Evolutionary conservation across 2,113 vertebrate species (phyloP), one percentile per base, ranked within the genome.

Genomic region (Sinocyclocheilus anophthalmus): DNA sequence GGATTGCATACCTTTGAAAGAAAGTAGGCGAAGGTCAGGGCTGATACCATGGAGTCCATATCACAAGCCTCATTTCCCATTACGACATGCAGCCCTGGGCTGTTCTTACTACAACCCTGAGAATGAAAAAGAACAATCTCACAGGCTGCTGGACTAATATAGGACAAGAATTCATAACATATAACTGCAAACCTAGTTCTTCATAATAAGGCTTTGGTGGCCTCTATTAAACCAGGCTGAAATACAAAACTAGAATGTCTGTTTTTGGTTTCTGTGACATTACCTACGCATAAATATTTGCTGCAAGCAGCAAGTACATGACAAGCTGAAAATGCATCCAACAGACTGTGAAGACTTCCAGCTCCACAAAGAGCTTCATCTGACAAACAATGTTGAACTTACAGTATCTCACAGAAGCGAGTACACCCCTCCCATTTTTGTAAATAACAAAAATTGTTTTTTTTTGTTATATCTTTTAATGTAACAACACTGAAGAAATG

Each of bases 1-100:
- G 20, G 0, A 4, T 4, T 39, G 48, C 96, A 94, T 81, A 99
- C 97, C 96, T 97, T 95, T 0, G 94, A 94, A 26, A 99, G 92
- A 91, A 96, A 97, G 92, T 95, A 98, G 5, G 97, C 97, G 69
- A 96, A 92, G 83, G 93, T 91, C 16, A 99, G 90, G 0, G 97
- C 96, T 0, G 95, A 99, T n/a, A 97, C 96, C 92, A 96, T 92
- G 20, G 98, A 99, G 92, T 99, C 98, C 90, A 98, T 84, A 85
- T 99, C 98, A 18, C 98, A 98, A 18, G 98, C 94, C 48, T 99
- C 97, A 0, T 99, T 99, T 39, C 98, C 98, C 88, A 99, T 88
- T 30, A 99, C 96, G 24, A 97, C 95, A 1, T 98, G 97, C 16
- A 98, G 83, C 85, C 42, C 63, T 12, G 83, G 87, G 84, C 81